Percentiles rank a stretch among this genome's conserved stretches.
These are phyloP conservation scores for Sisyra nigra DNA, from an alignment of 2,888 invertebrate species.

Conservation along the genomic window DNA sequence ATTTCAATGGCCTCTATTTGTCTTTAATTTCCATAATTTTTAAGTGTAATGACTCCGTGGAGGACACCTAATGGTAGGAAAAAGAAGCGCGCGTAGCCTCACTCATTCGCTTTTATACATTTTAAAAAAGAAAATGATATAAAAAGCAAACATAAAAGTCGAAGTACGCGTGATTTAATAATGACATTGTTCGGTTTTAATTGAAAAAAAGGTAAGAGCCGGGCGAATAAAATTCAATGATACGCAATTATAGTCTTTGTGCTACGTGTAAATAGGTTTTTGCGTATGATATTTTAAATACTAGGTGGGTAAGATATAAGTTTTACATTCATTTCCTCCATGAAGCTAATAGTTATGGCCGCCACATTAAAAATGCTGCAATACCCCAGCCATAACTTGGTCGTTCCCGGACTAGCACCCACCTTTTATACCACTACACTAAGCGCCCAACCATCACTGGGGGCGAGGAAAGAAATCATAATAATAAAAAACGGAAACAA, in stretches of 20 bases:
- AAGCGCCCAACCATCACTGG: too few species aligned
- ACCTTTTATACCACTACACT: too few species aligned
- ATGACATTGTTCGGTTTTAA: conserved; percentile 9
- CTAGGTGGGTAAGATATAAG: background rate
- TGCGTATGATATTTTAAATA: too few species aligned
- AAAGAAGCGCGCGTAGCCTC: background rate
- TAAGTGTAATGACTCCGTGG: background rate
- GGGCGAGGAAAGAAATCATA: conserved; percentile 7
- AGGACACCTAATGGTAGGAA: background rate
- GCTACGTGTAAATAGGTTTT: background rate
- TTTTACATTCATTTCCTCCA: background rate
- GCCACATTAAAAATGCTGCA: conserved; percentile 5
- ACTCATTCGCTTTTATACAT: background rate
- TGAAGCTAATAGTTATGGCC: conserved; percentile 8
- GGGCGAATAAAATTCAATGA: background rate
- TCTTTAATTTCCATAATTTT: background rate
- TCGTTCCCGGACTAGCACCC: too few species aligned
- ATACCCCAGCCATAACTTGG: too few species aligned
- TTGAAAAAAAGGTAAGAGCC: conserved; percentile 7
- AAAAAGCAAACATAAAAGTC: conserved; percentile 5
- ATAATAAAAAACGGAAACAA: conserved; percentile 9
- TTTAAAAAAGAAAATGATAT: conserved; percentile 5
- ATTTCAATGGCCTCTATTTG: background rate
- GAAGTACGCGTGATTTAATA: conserved; percentile 6
- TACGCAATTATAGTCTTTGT: background rate